Conservation (phyloP, 2,888 invertebrate genomes). For the Tetragonisca angustula region DNA sequence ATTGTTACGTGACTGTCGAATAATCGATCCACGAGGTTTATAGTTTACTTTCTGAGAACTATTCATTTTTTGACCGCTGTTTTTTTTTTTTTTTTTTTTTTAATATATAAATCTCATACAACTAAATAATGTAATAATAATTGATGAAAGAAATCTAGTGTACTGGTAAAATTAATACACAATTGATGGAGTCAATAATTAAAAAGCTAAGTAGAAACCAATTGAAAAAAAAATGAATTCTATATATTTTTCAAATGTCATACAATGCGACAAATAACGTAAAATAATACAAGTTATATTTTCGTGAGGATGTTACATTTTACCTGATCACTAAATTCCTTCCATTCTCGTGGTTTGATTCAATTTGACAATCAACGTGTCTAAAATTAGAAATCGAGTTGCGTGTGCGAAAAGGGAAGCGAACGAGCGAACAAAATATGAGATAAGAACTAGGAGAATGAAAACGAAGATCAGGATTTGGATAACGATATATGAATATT, state of each 20-base stretch:
- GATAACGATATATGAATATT: conserved; percentile 6
- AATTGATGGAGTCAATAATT: neutral
- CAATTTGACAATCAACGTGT: conserved; percentile 43
- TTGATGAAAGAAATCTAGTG: neutral
- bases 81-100: neutral
- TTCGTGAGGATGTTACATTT: neutral
- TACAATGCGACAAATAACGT: neutral
- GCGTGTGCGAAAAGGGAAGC: conserved; percentile 15
- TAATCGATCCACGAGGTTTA: conserved; percentile 40
- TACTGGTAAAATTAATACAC: neutral
- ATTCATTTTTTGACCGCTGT: no score
- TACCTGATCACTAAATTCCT: conserved; percentile 7
- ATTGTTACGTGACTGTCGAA: conserved; percentile 58
- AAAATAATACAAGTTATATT: neutral
- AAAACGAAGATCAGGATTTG: conserved; percentile 20
- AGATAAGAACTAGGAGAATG: neutral
- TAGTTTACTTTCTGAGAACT: neutral
- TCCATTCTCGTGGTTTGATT: conserved; percentile 32
- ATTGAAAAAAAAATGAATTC: neutral
- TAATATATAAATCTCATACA: neutral
- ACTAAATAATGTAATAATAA: neutral
- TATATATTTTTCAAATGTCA: neutral
- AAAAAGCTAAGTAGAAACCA: neutral
- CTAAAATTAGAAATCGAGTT: conserved; percentile 60
- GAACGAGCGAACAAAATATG: conserved; percentile 1